These are phyloP conservation scores for Protula sp. DNA, from an alignment of 2,888 invertebrate genomes.

Conservation along the genomic window DNA sequence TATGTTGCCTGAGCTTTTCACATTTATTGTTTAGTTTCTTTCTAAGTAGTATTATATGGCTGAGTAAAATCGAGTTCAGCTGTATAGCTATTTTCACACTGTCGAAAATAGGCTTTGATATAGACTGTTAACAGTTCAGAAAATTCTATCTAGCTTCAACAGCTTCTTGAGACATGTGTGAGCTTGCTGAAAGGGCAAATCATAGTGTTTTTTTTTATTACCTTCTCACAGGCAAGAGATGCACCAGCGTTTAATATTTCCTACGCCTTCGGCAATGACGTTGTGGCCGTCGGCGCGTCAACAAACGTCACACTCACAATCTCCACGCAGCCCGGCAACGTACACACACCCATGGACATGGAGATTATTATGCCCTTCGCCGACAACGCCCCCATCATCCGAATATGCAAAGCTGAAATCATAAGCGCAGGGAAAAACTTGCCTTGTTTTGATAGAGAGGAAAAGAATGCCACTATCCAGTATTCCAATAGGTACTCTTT, in stretches of 20 bases:
- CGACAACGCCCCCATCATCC: background rate
- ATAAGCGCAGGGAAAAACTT: background rate
- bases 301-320: background rate
- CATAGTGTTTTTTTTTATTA: too few relatives aligned
- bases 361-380: background rate
- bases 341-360: background rate
- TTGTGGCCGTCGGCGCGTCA: background rate
- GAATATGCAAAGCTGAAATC: background rate
- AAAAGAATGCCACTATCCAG: background rate
- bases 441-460: background rate
- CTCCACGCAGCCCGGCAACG: background rate
- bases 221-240: background rate
- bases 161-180: too few relatives aligned
- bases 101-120: too few relatives aligned
- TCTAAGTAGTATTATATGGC: background rate
- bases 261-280: background rate
- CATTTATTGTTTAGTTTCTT: background rate
- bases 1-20: too few relatives aligned
- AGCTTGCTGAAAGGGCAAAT: too few relatives aligned
- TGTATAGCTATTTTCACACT: too few relatives aligned
- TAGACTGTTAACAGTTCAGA: too few relatives aligned
- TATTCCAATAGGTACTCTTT: too few relatives aligned
- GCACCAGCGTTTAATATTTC: background rate
- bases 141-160: too few relatives aligned
- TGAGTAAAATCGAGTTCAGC: too few relatives aligned